phyloP scores from a whole-genome alignment of 1,140 invertebrate genomes.

The Ostrea edulis region DNA sequence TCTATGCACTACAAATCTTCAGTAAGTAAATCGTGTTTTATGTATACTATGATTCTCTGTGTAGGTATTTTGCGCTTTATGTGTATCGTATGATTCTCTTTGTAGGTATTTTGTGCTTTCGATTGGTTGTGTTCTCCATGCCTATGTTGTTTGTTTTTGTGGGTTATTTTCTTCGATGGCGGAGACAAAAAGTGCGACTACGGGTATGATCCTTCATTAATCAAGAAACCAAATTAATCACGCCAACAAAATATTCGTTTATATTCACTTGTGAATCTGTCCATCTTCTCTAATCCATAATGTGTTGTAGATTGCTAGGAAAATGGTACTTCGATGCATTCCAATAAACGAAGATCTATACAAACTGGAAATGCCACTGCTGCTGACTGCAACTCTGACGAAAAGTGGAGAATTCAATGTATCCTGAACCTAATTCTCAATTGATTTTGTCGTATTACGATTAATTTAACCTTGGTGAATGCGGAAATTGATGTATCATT shows the following conservation, averaged over 20 bases:
- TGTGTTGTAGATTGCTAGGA: constrained; percentile 55
- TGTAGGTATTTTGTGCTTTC: constrained; percentile 56
- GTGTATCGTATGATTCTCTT: not conserved
- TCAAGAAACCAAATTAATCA: constrained; percentile 43
- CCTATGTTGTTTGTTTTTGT: constrained; percentile 54
- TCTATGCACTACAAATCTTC: too few species aligned
- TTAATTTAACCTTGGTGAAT: not conserved
- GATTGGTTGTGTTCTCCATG: constrained; percentile 53
- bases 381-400: constrained; percentile 60
- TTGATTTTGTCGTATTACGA: not conserved
- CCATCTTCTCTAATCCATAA: not conserved
- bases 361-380: constrained; percentile 60
- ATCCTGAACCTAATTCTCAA: constrained; percentile 56
- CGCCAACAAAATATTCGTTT: not conserved
- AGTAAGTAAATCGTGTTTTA: too few species aligned
- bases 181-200: constrained; percentile 38
- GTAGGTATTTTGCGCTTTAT: too few species aligned
- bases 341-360: constrained; percentile 63
- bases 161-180: constrained; percentile 56
- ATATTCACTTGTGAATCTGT: not conserved
- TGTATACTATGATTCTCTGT: too few species aligned
- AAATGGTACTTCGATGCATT: constrained; percentile 64
- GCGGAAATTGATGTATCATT: too few species aligned
- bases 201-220: constrained; percentile 38
- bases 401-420: constrained; percentile 63